These are phyloP conservation scores for Spinus pinus DNA, from an alignment of 2,797 vertebrate genomes.

Conservation along the genomic window DNA sequence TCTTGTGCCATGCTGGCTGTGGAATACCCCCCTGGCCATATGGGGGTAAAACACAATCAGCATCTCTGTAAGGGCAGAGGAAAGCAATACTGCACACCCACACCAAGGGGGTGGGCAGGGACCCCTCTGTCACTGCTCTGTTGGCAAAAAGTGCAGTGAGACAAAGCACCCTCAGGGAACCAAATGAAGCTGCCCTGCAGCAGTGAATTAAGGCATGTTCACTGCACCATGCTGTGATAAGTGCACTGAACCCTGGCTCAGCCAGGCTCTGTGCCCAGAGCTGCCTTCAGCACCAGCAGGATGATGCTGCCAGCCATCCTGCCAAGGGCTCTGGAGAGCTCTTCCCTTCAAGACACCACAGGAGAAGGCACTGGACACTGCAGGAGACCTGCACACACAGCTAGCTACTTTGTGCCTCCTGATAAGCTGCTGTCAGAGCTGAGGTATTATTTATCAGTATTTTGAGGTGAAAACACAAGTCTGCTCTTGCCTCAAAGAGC, in stretches of 20 bases:
- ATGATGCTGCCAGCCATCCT: accelerated
- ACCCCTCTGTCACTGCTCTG: background rate
- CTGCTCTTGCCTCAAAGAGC: background rate
- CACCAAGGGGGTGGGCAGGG: background rate
- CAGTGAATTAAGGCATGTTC: background rate
- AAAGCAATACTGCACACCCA: background rate
- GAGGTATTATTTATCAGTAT: background rate
- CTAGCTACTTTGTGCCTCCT: background rate
- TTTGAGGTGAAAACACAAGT: background rate
- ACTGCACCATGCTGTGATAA: accelerated
- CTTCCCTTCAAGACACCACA: background rate
- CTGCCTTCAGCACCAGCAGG: accelerated
- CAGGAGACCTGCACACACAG: accelerated
- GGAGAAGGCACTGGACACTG: background rate
- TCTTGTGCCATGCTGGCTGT: background rate
- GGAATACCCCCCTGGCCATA: background rate
- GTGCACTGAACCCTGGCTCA: background rate
- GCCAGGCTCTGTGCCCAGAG: background rate
- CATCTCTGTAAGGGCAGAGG: background rate
- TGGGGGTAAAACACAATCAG: background rate
- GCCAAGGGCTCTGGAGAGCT: background rate
- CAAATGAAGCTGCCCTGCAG: background rate
- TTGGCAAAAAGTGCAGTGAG: background rate
- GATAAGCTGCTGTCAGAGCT: background rate
- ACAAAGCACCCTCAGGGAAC: background rate